Evolutionary conservation across 2,797 vertebrate genomes (phyloP), one percentile per base, ranked within the genome.

Genomic region (Gallirallus australis): DNA sequence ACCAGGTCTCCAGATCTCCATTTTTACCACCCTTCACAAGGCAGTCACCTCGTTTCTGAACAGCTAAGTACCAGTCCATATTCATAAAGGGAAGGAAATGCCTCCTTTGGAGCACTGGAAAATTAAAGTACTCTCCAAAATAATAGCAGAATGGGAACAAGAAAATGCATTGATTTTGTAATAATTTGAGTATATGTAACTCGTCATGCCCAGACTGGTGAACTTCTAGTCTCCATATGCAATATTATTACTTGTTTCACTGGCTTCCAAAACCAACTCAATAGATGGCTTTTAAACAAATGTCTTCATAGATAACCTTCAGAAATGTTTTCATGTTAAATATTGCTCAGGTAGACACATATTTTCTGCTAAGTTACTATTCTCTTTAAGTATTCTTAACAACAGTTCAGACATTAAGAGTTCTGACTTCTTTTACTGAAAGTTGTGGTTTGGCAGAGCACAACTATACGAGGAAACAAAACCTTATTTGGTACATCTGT

Each of bases 81-180:
- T 9, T 35, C 30, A 21, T 12, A 50, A 75, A 78, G 15, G 21
- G 57, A 63, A 72, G 31, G 21, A 56, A 68, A 84, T 0, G 0
- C 1, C 12, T 64, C n/a, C 47, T 90, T 83, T 89, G 30, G 35
- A 57, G 16, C 0, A 0, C 0, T 40, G 19, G 15, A 35, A 53
- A 79, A 73, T 15, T 6, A 77, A 37, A 4, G 7, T 28, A 7
- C 31, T 73, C 60, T 48, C 57, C 40, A 60, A 70, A 91, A 28
- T 16, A 73, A 31, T 0, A 61, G 12, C 25, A 81, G 45, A 54
- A 45, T 6, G 8, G 15, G 21, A 87, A 69, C 3, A 19, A 37
- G 14, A 47, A 50, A 27, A 53, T 45, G 21, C 7, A 47, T 35
- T 76, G 15, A 3, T 15, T 64, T 72, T 86, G 31, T 25, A 78